Evolutionary conservation across 2,888 invertebrate genomes (phyloP).

Genomic region (Frankliniella fusca): DNA sequence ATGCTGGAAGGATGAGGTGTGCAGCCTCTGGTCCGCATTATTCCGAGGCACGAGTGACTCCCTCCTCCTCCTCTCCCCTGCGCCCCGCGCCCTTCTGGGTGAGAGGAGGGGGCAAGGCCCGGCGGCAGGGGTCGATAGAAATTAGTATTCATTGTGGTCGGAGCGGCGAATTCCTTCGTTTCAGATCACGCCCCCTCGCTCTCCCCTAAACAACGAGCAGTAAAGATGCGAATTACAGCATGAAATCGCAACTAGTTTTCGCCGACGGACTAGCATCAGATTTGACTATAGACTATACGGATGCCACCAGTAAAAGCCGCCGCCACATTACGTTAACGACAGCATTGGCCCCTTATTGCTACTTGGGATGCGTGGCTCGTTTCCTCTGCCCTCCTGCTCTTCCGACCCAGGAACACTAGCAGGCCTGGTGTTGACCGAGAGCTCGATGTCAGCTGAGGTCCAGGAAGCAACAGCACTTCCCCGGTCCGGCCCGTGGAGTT

Average conservation of each 20-base stretch:
- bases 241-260: background rate
- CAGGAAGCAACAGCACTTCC: too few relatives aligned
- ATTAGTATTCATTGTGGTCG: slow-evolving; percentile 2
- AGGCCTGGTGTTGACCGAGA: too few relatives aligned
- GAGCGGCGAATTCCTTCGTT: background rate
- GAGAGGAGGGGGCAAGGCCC: background rate
- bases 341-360: too few relatives aligned
- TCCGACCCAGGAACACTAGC: too few relatives aligned
- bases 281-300: too few relatives aligned
- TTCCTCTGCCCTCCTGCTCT: too few relatives aligned
- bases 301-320: too few relatives aligned
- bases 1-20: background rate
- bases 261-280: background rate
- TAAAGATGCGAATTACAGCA: background rate
- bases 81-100: background rate
- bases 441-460: too few relatives aligned
- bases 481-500: too few relatives aligned
- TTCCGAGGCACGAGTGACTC: slow-evolving; percentile 9
- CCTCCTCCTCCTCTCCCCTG: background rate
- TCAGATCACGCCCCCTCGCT: background rate
- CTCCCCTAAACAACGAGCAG: background rate
- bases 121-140: background rate
- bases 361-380: too few relatives aligned
- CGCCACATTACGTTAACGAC: too few relatives aligned
- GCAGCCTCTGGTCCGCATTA: background rate